Base-by-base conservation (phyloP, 2,888 invertebrate species). In the Odontomyia ornata region DNA sequence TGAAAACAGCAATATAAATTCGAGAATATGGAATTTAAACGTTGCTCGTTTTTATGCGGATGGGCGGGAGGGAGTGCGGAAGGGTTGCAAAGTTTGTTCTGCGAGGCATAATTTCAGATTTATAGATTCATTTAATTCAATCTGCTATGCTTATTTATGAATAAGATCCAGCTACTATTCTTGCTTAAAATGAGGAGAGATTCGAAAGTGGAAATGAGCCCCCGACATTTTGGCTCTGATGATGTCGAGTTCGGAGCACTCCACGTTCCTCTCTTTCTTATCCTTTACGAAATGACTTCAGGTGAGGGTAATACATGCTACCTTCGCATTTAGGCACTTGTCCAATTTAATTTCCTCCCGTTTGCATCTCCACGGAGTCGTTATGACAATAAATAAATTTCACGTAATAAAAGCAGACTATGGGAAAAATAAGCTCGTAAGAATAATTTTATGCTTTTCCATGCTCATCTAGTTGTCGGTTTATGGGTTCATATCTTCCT, bases 371-470 rank as follows among this genome's bases (percentile, higher is more conserved):
- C 25, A 62, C 47, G 75, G 75, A 18, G 46, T 47, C 60, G 36
- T 75, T 75, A 75, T 47, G 75, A 75, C 64, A 75, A 75, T 75
- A 75, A 75, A 75, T 75, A 75, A 75, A 75, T 75, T 75, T 75
- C 57, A 9, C 57, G 60, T 73, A 73, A 57, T 73, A 73, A 73
- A 73, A 30, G 43, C 36, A 15, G 57, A 36, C 73, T 57, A 57
- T 36, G 60, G 23, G 60, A 73, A 57, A 73, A 57, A 73, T 36
- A 36, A 73, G 73, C 60, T 60, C 64, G 43, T 73, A 75, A 62
- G 23, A 64, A 75, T 75, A 75, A 64, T 75, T 75, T 75, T 75
- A 75, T 75, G 62, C 64, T 64, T 25, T 36, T 43, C 43, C 57
- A 47, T 25, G 15, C 69, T 47, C 69, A 69, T 69, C 36, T 52